phyloP scores from a whole-genome alignment of 2,888 invertebrate genomes.

The Tholera decimalis region DNA sequence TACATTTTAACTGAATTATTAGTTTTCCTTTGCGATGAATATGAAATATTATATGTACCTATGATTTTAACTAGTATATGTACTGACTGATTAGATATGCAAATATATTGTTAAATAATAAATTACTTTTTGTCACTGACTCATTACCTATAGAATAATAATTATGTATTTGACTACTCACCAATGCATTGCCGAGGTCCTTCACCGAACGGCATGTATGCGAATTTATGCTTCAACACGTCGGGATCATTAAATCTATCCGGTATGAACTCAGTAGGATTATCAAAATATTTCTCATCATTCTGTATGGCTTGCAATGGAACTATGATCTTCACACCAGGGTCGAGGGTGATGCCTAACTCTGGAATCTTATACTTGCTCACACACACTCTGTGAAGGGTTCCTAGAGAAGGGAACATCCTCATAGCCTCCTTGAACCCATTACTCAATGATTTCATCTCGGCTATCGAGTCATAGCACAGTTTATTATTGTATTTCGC shows the following conservation, averaged over 20 bases:
- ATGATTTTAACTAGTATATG: not conserved
- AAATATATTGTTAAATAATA: no score
- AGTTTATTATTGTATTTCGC: slow-evolving; percentile 75
- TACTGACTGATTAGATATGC: not conserved
- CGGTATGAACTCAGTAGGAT: slow-evolving; percentile 75
- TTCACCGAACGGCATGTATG: slow-evolving; percentile 80
- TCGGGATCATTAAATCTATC: slow-evolving; percentile 72
- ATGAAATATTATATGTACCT: not conserved
- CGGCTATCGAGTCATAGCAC: slow-evolving; percentile 78
- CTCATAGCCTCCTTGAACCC: slow-evolving; percentile 80
- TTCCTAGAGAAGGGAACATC: slow-evolving; percentile 77
- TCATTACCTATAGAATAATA: no score
- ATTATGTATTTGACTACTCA: no score
- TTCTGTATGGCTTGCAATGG: no score
- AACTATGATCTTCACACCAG: no score
- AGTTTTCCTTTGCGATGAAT: not conserved
- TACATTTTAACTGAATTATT: no score
- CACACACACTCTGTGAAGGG: slow-evolving; percentile 75
- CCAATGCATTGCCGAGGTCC: slow-evolving; percentile 82
- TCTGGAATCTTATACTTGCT: slow-evolving; percentile 72
- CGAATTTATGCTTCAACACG: slow-evolving; percentile 64
- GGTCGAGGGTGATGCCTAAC: no score
- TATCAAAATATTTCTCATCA: no score
- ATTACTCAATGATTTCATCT: no score
- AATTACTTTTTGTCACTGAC: no score